Evolutionary conservation across 2,888 invertebrate genomes (phyloP).

Genomic region (Trisateles emortualis): DNA sequence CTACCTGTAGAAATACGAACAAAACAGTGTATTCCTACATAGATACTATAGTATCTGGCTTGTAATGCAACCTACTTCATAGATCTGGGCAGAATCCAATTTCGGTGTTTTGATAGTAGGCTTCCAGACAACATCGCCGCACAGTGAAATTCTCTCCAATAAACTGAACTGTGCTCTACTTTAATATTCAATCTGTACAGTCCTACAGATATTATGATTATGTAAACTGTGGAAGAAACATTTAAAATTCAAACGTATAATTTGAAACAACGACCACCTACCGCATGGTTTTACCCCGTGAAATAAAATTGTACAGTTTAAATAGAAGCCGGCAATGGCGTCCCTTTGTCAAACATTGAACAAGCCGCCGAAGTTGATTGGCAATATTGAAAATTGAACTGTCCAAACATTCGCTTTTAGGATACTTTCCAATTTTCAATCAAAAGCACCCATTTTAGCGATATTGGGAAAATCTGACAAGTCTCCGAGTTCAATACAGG

Average conservation of each 20-base stretch:
- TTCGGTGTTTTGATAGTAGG: slow-evolving; percentile 18
- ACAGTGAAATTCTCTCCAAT: slow-evolving; percentile 4
- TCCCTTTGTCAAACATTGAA: slow-evolving; percentile 65
- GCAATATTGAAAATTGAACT: slow-evolving; percentile 74
- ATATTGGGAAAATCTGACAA: slow-evolving; percentile 62
- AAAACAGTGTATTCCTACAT: slow-evolving; percentile 13
- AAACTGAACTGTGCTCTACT: slow-evolving; percentile 1
- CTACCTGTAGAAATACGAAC: slow-evolving; percentile 21
- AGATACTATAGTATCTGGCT: slow-evolving; percentile 19
- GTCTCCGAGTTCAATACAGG: slow-evolving; percentile 47
- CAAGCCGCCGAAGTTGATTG: slow-evolving; percentile 68
- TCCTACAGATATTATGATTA: slow-evolving; percentile 1
- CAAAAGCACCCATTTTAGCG: slow-evolving; percentile 55
- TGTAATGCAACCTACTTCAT: slow-evolving; percentile 19
- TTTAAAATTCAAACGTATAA: slow-evolving; percentile 54
- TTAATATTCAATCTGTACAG: slow-evolving; percentile 6
- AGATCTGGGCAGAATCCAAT: slow-evolving; percentile 15
- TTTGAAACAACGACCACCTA: slow-evolving; percentile 46
- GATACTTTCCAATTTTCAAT: slow-evolving; percentile 67
- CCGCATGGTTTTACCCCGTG: slow-evolving; percentile 61
- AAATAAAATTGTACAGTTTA: slow-evolving; percentile 71
- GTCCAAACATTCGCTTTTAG: slow-evolving; percentile 67
- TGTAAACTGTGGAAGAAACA: slow-evolving; percentile 36
- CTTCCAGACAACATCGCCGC: slow-evolving; percentile 9
- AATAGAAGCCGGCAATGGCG: slow-evolving; percentile 59